Percentiles rank a stretch among this genome's conserved stretches.
Conservation (phyloP, 1,140 invertebrate species). For the Teleopsis dalmanni region DNA sequence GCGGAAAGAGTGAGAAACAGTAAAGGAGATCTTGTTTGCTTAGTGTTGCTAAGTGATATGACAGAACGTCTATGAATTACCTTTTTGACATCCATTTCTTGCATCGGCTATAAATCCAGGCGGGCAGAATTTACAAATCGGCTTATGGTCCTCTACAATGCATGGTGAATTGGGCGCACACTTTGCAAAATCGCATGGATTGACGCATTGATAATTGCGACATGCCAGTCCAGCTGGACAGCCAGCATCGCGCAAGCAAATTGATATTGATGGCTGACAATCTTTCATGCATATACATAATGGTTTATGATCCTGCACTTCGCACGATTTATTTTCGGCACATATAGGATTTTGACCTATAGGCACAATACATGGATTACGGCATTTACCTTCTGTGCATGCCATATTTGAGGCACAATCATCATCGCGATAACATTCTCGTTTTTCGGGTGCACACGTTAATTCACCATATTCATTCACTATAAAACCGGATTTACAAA, state of each 20-base stretch:
- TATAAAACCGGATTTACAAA: slow-evolving; percentile 80
- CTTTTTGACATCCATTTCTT: slow-evolving; percentile 89
- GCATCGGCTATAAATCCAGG: slow-evolving; percentile 78
- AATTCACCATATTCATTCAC: slow-evolving; percentile 77
- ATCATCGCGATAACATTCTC: slow-evolving; percentile 69
- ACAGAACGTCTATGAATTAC: slow-evolving; percentile 57
- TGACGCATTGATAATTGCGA: slow-evolving; percentile 79
- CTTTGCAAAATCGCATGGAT: slow-evolving; percentile 73
- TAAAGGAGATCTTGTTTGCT: no score
- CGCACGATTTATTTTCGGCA: slow-evolving; percentile 71
- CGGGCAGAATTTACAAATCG: slow-evolving; percentile 90
- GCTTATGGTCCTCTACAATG: slow-evolving; percentile 85
- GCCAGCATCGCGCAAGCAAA: slow-evolving; percentile 80
- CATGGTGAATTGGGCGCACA: slow-evolving; percentile 77
- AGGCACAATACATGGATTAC: slow-evolving; percentile 70
- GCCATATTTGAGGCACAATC: slow-evolving; percentile 80
- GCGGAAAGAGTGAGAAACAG: slow-evolving; percentile 1
- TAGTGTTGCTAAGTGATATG: no score
- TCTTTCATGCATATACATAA: slow-evolving; percentile 80
- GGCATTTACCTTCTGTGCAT: slow-evolving; percentile 72
- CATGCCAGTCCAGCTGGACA: slow-evolving; percentile 78
- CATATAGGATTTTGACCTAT: slow-evolving; percentile 55
- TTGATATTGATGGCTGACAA: slow-evolving; percentile 75
- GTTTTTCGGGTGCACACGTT: slow-evolving; percentile 68
- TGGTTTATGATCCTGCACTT: slow-evolving; percentile 75